Evolutionary conservation across 2,888 invertebrate genomes (phyloP).

Genomic region (Malacosoma neustria): DNA sequence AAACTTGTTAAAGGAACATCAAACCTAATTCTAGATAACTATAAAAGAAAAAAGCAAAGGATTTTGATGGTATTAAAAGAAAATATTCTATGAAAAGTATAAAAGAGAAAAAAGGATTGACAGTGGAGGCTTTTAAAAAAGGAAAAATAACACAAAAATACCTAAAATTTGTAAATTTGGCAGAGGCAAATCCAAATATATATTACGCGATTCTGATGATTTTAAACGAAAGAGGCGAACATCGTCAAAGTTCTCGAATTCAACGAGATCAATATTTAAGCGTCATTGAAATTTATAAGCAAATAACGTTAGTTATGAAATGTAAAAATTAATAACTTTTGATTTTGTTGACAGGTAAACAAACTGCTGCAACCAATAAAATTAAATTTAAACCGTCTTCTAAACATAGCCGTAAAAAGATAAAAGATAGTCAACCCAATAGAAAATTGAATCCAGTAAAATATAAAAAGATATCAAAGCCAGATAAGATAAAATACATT

Average conservation of each 20-base stretch:
- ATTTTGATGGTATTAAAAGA: conserved; percentile 14
- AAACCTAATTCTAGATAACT: conserved; percentile 5
- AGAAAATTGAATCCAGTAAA: not conserved
- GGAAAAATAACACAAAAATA: conserved; percentile 20
- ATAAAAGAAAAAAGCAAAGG: conserved; percentile 4
- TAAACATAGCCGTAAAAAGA: not conserved
- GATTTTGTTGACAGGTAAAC: conserved; percentile 10
- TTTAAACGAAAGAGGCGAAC: too few species aligned
- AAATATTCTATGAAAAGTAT: conserved; percentile 19
- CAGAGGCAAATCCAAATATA: conserved; percentile 16
- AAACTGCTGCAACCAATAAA: not conserved
- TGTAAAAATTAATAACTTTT: not conserved
- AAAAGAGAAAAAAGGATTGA: conserved; percentile 18
- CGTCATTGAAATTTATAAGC: not conserved
- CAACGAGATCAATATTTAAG: not conserved
- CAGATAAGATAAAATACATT: not conserved
- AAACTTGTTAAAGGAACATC: conserved; percentile 10
- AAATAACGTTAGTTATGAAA: not conserved
- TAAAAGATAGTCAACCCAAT: not conserved
- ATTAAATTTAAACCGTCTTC: not conserved
- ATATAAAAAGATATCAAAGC: too few species aligned
- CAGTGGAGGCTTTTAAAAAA: conserved; percentile 24
- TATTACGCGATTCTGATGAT: conserved; percentile 23
- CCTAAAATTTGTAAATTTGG: conserved; percentile 19
- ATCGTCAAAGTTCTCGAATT: too few species aligned